Evolutionary conservation across 2,797 vertebrate species (phyloP).

Genomic region (Taenioides sp.): DNA sequence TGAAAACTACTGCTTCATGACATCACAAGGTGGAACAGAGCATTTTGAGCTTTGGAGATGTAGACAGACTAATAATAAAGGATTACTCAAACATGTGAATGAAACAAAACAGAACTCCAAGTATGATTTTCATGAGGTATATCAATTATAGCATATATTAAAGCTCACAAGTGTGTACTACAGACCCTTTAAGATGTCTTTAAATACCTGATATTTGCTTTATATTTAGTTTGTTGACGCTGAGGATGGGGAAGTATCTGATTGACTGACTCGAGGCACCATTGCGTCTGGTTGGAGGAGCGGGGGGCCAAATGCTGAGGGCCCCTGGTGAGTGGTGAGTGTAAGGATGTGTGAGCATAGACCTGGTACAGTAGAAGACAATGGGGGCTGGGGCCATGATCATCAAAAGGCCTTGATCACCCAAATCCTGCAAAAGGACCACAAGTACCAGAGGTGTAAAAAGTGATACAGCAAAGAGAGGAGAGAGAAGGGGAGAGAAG

Average conservation of each 20-base stretch:
- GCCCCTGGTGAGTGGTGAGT: conserved; percentile 57
- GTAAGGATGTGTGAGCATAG: conserved; percentile 14
- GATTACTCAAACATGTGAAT: too few species aligned
- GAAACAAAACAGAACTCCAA: too few species aligned
- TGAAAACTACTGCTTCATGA: too few species aligned
- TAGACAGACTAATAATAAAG: too few species aligned
- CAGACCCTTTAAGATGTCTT: too few species aligned
- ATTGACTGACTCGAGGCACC: conserved; percentile 53
- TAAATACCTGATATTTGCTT: too few species aligned
- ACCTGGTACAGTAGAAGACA: conserved; percentile 47
- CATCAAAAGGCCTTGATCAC: conserved; percentile 86
- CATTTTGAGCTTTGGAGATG: too few species aligned
- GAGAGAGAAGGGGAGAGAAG: too few species aligned
- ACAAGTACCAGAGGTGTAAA: conserved; percentile 72
- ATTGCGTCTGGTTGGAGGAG: conserved; percentile 60
- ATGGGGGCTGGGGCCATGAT: conserved; percentile 49
- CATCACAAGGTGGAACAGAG: too few species aligned
- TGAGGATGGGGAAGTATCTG: conserved; percentile 44
- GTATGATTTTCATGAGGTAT: too few species aligned
- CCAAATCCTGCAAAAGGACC: conserved; percentile 78
- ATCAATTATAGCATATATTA: too few species aligned
- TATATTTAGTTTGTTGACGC: conserved; percentile 7
- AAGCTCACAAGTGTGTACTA: too few species aligned
- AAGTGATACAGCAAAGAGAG: conserved; percentile 64
- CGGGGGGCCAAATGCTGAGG: conserved; percentile 71